Evolutionary conservation across 2,113 vertebrate species (phyloP), one percentile per base, ranked within the genome.

Genomic region (Microtus montanus): DNA sequence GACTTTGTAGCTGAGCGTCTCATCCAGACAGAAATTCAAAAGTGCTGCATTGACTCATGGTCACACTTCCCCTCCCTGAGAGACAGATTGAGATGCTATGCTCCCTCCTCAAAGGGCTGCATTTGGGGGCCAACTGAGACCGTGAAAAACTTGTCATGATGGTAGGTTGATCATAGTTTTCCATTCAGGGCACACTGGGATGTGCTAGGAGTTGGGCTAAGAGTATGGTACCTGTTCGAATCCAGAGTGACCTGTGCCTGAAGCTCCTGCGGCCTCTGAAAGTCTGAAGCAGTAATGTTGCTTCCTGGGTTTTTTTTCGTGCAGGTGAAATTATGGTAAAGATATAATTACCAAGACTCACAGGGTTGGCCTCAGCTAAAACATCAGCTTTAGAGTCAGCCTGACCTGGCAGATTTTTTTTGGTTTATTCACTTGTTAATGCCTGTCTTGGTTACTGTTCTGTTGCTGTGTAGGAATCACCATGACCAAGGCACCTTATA

Each of bases 321-420:
- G 14, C 74, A 89, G 80, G 63, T 33, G 33, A 90, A 84, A 87
- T 93, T 71, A 75, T 35, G 89, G 52, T 87, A 38, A 58, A 66
- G 89, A 84, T 30, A 17, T 87, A n/a, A 61, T 73, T n/a, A 52
- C 78, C 12, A 5, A 87, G 74, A 61, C 38, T 79, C 66, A 68
- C 20, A 26, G 49, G 83, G 35, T 35, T 79, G 70, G 58, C 35
- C 77, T 95, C 71, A 63, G 58, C 38, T 73, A 70, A 74, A 92
- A 63, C 20, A 78, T 35, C 49, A n/a, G 41, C 68, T 73, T 92
- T 75, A 61, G 35, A 74, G 66, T 58, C 47, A 75, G 71, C 26
- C 54, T 70, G 77, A 52, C 58, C 68, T 71, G 47, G 64, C 58
- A 90, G 90, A 52, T 35, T 26, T 63, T 78, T 87, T 68, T 83